These are phyloP conservation scores for Dasyornis broadbenti DNA, from an alignment of 2,113 vertebrate genomes.

Conservation along the genomic window DNA sequence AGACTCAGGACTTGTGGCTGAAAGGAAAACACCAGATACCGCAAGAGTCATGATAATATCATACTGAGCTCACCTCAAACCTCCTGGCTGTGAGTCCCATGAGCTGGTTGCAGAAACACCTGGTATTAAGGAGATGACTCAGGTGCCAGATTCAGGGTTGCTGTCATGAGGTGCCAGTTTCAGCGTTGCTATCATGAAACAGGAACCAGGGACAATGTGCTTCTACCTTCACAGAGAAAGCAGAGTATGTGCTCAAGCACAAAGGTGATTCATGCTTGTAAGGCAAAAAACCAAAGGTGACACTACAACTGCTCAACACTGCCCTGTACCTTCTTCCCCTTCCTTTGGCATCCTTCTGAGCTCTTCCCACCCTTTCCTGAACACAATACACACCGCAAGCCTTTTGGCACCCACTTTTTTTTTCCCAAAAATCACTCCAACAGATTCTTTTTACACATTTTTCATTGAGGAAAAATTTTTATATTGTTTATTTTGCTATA, in stretches of 20 bases:
- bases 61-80: neutral
- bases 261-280: neutral
- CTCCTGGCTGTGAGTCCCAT: neutral
- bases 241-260: fast-evolving
- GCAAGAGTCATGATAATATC: neutral
- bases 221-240: neutral
- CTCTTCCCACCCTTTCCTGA: neutral
- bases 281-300: neutral
- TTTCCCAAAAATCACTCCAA: neutral
- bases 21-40: neutral
- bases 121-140: neutral
- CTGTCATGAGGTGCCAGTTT: neutral
- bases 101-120: fast-evolving
- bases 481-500: neutral
- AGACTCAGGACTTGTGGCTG: neutral
- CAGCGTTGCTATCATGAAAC: neutral
- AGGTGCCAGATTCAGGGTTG: neutral
- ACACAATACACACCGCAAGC: neutral
- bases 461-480: neutral
- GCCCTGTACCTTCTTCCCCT: neutral
- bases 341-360: neutral
- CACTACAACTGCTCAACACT: neutral
- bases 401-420: neutral
- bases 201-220: neutral
- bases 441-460: neutral